Evolutionary conservation across 2,797 vertebrate genomes (phyloP).

Genomic region (Mormyrus hasselquistii): DNA sequence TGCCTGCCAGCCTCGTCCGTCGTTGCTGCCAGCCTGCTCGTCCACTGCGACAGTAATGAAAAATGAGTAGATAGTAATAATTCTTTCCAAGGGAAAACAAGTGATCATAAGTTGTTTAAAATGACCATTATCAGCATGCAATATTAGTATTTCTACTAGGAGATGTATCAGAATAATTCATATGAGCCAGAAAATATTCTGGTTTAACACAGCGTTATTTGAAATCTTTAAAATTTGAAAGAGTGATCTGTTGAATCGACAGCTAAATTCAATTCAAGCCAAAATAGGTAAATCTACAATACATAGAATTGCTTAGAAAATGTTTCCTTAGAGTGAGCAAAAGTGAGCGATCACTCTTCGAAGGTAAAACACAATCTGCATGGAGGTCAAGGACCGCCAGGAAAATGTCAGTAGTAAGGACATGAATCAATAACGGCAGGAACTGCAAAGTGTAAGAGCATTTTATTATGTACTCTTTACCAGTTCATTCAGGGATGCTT

Average conservation of each 20-base stretch:
- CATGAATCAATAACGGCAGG: constrained; percentile 35
- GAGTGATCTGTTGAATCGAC: background rate
- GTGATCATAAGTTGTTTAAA: background rate
- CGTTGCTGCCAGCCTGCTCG: no score
- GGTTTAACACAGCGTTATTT: background rate
- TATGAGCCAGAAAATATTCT: background rate
- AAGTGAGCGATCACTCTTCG: background rate
- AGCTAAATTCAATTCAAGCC: background rate
- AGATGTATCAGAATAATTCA: background rate
- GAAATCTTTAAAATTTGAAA: background rate
- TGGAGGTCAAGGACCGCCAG: background rate
- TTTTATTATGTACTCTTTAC: constrained; percentile 25
- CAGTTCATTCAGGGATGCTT: background rate
- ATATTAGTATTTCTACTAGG: background rate
- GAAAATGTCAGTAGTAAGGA: constrained; percentile 2
- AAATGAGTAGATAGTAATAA: background rate
- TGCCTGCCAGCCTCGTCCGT: no score
- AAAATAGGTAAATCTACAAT: background rate
- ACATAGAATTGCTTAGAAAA: background rate
- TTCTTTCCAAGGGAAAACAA: background rate
- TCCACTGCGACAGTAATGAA: background rate
- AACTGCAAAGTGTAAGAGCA: constrained; percentile 40
- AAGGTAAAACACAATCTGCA: background rate
- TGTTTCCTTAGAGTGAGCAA: background rate
- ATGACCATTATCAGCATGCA: background rate